Conservation (phyloP, 2,888 invertebrate genomes). For the Conus canariensis region DNA sequence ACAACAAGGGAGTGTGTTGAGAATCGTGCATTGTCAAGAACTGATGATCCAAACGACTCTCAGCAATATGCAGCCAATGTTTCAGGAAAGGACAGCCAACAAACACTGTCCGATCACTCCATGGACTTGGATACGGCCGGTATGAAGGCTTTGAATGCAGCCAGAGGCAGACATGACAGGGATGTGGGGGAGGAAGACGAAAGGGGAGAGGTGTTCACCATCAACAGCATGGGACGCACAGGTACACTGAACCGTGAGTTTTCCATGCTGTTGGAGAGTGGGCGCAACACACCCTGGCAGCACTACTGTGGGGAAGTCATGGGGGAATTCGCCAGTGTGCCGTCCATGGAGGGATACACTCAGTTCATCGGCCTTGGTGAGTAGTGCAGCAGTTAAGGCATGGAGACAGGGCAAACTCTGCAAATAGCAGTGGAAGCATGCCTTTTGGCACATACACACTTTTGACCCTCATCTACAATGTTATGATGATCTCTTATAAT, state of each 20-base stretch:
- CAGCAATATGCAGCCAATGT: not conserved
- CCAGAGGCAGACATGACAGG: not conserved
- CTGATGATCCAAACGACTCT: not conserved
- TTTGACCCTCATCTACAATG: too few relatives aligned
- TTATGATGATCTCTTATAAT: too few relatives aligned
- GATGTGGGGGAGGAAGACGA: not conserved
- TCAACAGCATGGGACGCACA: not conserved
- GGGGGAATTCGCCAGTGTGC: not conserved
- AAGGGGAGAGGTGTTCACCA: constrained; percentile 24
- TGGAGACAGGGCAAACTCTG: not conserved
- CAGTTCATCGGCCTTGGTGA: constrained; percentile 31
- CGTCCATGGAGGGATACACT: not conserved
- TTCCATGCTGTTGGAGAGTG: not conserved
- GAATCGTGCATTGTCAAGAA: not conserved
- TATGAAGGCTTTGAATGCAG: not conserved
- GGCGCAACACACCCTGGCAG: constrained; percentile 21
- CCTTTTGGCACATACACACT: too few relatives aligned
- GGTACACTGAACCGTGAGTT: not conserved
- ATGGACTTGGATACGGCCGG: not conserved
- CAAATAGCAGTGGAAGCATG: too few relatives aligned
- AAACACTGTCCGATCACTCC: not conserved
- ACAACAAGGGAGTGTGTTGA: not conserved
- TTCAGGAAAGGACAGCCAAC: not conserved
- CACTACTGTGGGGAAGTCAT: not conserved
- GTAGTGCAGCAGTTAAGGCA: not conserved